Conservation (phyloP, 1,140 invertebrate genomes). For the Heliconius eleuchia region DNA sequence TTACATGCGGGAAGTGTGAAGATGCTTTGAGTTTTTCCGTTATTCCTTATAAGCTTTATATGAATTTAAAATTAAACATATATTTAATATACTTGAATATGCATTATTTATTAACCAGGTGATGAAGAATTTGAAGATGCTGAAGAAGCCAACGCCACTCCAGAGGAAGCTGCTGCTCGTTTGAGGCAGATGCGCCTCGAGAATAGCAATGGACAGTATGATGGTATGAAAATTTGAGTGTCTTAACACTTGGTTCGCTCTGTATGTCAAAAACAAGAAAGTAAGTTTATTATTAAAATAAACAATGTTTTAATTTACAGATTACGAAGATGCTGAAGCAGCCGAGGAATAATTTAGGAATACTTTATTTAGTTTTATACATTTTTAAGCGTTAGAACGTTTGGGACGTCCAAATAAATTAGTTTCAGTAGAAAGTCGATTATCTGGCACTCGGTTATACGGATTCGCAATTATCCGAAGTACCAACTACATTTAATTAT, state of each 20-base stretch:
- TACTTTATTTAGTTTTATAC: constrained; percentile 4
- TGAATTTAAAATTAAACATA: too few species aligned
- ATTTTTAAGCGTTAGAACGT: background rate
- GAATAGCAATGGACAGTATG: constrained; percentile 49
- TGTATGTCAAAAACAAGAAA: background rate
- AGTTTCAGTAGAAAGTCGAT: background rate
- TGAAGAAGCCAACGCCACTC: constrained; percentile 46
- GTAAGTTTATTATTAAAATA: background rate
- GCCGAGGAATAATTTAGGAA: constrained; percentile 18
- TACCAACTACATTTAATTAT: too few species aligned
- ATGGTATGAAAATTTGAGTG: constrained; percentile 31
- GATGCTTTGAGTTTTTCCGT: too few species aligned
- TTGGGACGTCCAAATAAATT: background rate
- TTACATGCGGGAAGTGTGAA: too few species aligned
- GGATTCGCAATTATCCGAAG: too few species aligned
- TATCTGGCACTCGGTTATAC: too few species aligned
- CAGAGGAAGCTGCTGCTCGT: constrained; percentile 56
- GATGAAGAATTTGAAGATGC: constrained; percentile 72
- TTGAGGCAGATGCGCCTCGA: constrained; percentile 53
- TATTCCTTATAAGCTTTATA: too few species aligned
- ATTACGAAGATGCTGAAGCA: constrained; percentile 37
- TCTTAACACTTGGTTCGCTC: too few species aligned
- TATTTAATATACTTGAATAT: background rate
- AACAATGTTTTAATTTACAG: constrained; percentile 29
- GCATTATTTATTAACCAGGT: constrained; percentile 34